Percentiles rank a stretch among this genome's conserved stretches.
Conservation (phyloP, 2,113 vertebrate species). For the Scomber colias region DNA sequence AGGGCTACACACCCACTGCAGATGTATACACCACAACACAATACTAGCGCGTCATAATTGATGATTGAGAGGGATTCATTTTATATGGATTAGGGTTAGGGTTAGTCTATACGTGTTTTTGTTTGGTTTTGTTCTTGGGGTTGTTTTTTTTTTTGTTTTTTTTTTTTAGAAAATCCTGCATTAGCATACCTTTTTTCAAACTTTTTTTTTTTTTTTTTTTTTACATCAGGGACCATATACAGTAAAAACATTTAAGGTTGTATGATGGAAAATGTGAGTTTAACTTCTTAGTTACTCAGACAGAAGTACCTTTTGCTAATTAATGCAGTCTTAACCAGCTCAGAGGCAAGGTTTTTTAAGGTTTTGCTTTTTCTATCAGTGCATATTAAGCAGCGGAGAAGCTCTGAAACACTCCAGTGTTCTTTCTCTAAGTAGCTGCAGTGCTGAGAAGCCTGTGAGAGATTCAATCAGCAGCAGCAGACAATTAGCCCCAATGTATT, state of each 20-base stretch:
- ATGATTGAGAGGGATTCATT: no score
- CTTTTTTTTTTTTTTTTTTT: no score
- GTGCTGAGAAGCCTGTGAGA: slow-evolving; percentile 45
- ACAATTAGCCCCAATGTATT: slow-evolving; percentile 68
- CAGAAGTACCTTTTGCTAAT: slow-evolving; percentile 13
- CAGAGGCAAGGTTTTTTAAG: slow-evolving; percentile 9
- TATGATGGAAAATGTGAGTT: neutral
- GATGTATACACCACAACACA: no score
- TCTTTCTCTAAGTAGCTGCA: slow-evolving; percentile 32
- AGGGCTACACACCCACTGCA: no score
- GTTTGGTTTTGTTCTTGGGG: no score
- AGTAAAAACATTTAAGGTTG: neutral
- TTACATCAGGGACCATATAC: no score
- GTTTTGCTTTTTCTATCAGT: slow-evolving; percentile 10
- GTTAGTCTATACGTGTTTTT: no score
- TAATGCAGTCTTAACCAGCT: slow-evolving; percentile 9
- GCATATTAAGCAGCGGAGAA: slow-evolving; percentile 45
- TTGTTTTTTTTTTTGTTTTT: no score
- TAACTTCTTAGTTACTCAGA: neutral
- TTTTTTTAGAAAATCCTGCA: no score
- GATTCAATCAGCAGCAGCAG: slow-evolving; percentile 57
- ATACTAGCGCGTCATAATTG: no score
- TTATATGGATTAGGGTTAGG: no score
- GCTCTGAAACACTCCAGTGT: slow-evolving; percentile 33
- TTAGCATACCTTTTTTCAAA: no score